Percentiles rank a stretch among this genome's conserved stretches.
phyloP scores from a whole-genome alignment of 1,140 invertebrate genomes.

The Conopomorpha cramerella region DNA sequence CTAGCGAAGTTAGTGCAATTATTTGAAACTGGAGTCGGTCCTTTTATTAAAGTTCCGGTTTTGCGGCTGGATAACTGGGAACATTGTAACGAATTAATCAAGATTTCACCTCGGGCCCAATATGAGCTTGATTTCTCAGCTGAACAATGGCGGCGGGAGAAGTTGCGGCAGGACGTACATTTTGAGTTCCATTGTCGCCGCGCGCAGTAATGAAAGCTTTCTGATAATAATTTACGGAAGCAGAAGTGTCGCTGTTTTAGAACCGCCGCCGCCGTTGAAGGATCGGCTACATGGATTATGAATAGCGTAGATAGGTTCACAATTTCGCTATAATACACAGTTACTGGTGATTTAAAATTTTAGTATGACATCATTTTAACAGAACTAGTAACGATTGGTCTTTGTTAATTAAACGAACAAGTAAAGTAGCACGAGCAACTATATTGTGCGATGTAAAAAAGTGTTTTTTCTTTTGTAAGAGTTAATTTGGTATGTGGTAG shows the following conservation, averaged over 20 bases:
- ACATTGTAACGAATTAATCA: constrained; percentile 54
- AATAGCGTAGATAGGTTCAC: constrained; percentile 52
- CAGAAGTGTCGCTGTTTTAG: constrained; percentile 57
- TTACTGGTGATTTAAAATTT: no score
- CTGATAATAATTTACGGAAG: constrained; percentile 60
- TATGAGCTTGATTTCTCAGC: constrained; percentile 44
- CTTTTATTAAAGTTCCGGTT: constrained; percentile 29
- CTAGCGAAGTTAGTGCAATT: constrained; percentile 9
- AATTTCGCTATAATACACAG: no score
- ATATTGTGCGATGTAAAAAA: no score
- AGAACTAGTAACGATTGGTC: no score
- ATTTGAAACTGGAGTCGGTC: constrained; percentile 19
- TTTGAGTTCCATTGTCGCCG: constrained; percentile 51
- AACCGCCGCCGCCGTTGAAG: no score
- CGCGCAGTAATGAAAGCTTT: constrained; percentile 54
- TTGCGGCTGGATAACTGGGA: constrained; percentile 29
- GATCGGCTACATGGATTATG: no score
- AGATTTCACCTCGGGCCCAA: constrained; percentile 51
- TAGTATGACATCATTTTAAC: no score
- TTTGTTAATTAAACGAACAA: no score
- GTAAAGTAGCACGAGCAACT: no score
- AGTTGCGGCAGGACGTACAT: constrained; percentile 49
- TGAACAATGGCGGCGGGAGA: constrained; percentile 45
- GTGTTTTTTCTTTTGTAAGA: no score
- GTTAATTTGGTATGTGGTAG: no score